Evolutionary conservation across 2,113 vertebrate genomes (phyloP).

Genomic region (Climacteris rufus): DNA sequence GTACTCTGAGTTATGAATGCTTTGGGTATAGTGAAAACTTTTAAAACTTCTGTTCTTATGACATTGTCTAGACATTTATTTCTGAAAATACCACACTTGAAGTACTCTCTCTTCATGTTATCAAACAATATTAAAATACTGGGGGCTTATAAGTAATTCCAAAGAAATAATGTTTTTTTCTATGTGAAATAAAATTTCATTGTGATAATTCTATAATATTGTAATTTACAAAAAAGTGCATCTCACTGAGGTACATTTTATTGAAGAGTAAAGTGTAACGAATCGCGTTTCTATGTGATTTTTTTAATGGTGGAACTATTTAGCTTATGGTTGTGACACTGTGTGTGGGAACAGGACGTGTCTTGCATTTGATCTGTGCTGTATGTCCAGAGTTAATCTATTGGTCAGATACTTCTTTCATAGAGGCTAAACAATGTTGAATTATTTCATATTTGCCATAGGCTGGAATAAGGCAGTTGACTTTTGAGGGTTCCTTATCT

Average conservation of each 20-base stretch:
- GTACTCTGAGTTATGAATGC: neutral
- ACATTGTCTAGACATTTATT: constrained; percentile 8
- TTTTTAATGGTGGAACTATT: neutral
- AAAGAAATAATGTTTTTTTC: neutral
- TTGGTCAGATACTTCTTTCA: neutral
- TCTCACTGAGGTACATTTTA: neutral
- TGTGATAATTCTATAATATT: neutral
- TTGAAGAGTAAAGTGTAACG: neutral
- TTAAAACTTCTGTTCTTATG: neutral
- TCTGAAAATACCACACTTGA: neutral
- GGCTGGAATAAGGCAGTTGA: neutral
- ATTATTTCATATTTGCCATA: neutral
- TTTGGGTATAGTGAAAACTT: neutral
- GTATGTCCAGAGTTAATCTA: neutral
- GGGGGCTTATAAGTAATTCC: neutral
- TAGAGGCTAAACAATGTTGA: neutral
- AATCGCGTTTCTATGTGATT: neutral
- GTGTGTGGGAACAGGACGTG: neutral
- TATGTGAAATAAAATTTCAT: neutral
- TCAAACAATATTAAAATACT: neutral
- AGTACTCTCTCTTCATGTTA: neutral
- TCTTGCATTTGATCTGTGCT: neutral
- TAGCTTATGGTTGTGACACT: neutral
- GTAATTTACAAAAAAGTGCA: neutral
- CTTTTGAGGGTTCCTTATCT: neutral